Conservation (phyloP, 1,140 invertebrate species). For the Andricus grossulariae region DNA sequence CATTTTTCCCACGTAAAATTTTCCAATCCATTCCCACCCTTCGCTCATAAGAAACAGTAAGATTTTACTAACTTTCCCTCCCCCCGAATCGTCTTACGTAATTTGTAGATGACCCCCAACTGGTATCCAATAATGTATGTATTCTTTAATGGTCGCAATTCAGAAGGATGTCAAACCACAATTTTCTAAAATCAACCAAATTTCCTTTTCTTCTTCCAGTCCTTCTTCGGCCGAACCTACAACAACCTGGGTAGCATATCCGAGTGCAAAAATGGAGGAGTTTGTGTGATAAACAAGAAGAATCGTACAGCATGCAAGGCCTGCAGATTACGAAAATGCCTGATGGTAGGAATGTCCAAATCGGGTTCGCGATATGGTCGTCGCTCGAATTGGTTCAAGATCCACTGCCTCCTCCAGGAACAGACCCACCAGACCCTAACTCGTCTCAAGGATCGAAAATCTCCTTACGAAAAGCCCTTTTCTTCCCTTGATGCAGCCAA, state of each 20-base stretch:
- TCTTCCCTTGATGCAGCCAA: conserved; percentile 69
- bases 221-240: conserved; percentile 97
- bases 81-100: no score
- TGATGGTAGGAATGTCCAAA: conserved; percentile 97
- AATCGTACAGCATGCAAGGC: conserved; percentile 97
- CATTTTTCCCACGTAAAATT: no score
- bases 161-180: no score
- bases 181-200: no score
- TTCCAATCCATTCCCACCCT: no score
- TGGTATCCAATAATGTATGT: no score
- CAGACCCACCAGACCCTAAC: conserved; percentile 77
- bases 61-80: no score
- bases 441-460: conserved; percentile 65
- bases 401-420: conserved; percentile 90
- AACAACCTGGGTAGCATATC: conserved; percentile 94
- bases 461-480: conserved; percentile 65
- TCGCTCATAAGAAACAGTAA: no score
- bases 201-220: conserved; percentile 79
- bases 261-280: conserved; percentile 94
- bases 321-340: conserved; percentile 93
- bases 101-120: no score
- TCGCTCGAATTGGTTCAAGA: conserved; percentile 96
- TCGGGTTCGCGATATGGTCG: conserved; percentile 93
- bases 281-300: conserved; percentile 97
- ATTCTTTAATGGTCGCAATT: no score